phyloP scores from a whole-genome alignment of 2,888 invertebrate species.

The Cremastobaeus sp. region DNA sequence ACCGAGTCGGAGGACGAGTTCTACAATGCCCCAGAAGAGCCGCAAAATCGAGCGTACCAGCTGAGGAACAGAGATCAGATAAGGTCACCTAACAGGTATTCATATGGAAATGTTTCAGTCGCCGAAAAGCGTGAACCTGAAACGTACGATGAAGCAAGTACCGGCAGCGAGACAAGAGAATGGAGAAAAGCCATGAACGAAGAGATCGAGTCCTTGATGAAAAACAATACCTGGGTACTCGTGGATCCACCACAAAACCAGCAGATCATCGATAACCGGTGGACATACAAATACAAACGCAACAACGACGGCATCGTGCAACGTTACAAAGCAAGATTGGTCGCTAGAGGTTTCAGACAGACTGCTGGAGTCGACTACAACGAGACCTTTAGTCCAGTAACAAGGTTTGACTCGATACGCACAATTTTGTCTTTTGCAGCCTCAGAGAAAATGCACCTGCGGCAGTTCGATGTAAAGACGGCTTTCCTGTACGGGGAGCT shows the following conservation, averaged over 20 bases:
- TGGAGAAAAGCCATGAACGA: not conserved
- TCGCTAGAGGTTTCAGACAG: not conserved
- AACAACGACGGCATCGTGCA: not conserved
- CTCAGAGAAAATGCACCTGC: constrained; percentile 28
- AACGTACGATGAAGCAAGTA: not conserved
- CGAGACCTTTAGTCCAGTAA: constrained; percentile 69
- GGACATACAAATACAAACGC: not conserved
- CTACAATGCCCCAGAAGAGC: no score
- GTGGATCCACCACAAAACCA: not conserved
- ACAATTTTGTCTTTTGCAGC: constrained; percentile 61
- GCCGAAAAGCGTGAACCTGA: no score
- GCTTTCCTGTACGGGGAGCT: constrained; percentile 67
- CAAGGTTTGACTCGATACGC: constrained; percentile 63
- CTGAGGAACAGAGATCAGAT: no score
- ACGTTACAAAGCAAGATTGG: not conserved
- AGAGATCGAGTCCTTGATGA: not conserved
- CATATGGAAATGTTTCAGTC: no score
- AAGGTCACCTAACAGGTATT: no score
- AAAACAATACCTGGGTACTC: not conserved
- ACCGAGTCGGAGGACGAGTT: no score
- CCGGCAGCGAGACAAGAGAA: not conserved
- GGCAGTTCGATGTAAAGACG: no score
- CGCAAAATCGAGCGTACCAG: no score
- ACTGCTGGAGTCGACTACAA: constrained; percentile 43
- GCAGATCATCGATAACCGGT: not conserved